phyloP scores from a whole-genome alignment of 1,140 invertebrate genomes.

The Neoseiulus cucumeris region DNA sequence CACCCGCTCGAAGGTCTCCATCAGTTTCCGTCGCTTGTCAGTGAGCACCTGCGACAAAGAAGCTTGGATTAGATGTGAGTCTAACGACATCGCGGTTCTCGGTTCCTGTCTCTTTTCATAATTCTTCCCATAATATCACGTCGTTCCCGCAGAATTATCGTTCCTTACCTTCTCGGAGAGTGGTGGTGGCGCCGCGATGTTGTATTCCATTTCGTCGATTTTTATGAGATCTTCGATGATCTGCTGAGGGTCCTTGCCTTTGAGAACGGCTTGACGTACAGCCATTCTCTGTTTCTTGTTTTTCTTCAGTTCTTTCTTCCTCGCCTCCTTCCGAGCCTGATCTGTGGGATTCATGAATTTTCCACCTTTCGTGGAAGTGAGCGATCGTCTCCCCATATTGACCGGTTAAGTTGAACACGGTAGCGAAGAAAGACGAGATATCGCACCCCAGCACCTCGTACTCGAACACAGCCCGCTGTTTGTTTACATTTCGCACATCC shows the following conservation, averaged over 20 bases:
- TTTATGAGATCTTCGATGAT: slow-evolving; percentile 87
- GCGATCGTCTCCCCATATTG: slow-evolving; percentile 53
- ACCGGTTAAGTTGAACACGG: background rate
- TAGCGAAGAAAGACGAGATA: background rate
- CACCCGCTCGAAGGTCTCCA: slow-evolving; percentile 83
- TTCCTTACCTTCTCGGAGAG: background rate
- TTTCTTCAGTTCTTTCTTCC: slow-evolving; percentile 92
- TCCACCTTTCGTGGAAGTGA: slow-evolving; percentile 97
- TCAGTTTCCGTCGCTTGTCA: slow-evolving; percentile 85
- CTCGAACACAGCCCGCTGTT: too few relatives aligned
- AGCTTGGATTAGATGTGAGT: too few relatives aligned
- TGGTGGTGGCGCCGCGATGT: background rate
- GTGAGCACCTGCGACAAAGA: slow-evolving; percentile 50
- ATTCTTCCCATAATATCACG: too few relatives aligned
- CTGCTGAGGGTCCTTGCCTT: slow-evolving; percentile 88
- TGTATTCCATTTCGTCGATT: slow-evolving; percentile 73
- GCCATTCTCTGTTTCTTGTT: slow-evolving; percentile 90
- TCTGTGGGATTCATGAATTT: slow-evolving; percentile 99
- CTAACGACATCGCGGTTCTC: too few relatives aligned
- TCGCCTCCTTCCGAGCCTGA: slow-evolving; percentile 88
- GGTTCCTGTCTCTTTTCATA: too few relatives aligned
- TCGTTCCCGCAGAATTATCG: too few relatives aligned
- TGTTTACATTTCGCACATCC: too few relatives aligned
- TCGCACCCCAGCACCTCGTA: too few relatives aligned
- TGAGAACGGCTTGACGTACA: slow-evolving; percentile 84